Evolutionary conservation across 2,113 vertebrate species (phyloP).

Genomic region (Gnathonemus echidnorhynchus): DNA sequence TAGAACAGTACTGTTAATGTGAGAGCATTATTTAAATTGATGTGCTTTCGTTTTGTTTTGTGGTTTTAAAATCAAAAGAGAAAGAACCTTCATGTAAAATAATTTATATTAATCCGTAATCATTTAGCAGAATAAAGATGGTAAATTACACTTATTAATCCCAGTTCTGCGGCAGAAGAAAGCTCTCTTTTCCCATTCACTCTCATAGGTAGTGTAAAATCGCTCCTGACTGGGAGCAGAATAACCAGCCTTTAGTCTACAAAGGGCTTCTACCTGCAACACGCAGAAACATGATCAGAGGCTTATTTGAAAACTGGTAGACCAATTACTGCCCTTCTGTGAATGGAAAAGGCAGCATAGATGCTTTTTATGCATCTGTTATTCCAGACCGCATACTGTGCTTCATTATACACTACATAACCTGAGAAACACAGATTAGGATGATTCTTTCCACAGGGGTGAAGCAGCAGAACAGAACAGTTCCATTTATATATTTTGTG

Average conservation of each 20-base stretch:
- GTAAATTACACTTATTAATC: background rate
- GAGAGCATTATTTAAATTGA: background rate
- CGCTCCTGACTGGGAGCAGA: background rate
- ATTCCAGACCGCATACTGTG: background rate
- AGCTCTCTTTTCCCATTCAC: background rate
- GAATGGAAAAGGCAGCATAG: background rate
- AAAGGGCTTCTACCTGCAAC: background rate
- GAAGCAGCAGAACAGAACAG: background rate
- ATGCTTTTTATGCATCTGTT: background rate
- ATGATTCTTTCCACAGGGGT: background rate
- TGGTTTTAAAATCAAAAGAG: background rate
- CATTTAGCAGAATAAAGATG: background rate
- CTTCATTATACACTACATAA: background rate
- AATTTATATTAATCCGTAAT: background rate
- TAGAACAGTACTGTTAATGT: background rate
- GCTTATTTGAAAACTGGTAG: background rate
- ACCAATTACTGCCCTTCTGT: background rate
- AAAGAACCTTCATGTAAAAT: background rate
- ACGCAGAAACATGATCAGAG: background rate
- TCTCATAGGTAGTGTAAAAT: background rate
- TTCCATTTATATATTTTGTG: background rate
- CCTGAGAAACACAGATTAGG: background rate
- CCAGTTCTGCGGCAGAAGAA: background rate
- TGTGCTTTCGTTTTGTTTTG: background rate
- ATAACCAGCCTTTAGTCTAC: background rate